Conservation (phyloP, 2,113 vertebrate genomes). For the Coptodon rendalli region DNA sequence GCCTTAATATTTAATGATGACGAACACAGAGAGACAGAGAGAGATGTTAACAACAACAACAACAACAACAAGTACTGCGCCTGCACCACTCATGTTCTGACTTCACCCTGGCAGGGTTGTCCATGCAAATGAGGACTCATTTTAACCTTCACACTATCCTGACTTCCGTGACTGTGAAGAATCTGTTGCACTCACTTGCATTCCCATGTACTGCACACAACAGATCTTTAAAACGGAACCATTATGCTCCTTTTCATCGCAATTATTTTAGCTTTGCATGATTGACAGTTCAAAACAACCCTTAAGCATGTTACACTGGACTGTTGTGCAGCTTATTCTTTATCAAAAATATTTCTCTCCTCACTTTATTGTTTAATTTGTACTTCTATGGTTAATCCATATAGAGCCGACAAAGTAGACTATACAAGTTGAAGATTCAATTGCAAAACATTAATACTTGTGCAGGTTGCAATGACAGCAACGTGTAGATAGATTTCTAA, state of each 20-base stretch:
- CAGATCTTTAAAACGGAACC: neutral
- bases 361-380: fast-evolving
- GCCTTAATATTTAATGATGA: neutral
- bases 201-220: neutral
- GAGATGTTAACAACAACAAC: neutral
- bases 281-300: neutral
- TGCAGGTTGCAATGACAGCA: neutral
- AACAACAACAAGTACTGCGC: neutral
- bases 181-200: neutral
- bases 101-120: neutral
- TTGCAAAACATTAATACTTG: neutral
- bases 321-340: neutral
- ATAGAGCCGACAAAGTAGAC: fast-evolving
- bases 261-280: neutral
- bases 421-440: neutral
- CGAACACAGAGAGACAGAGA: neutral
- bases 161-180: neutral
- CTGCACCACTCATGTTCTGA: neutral
- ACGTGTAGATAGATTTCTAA: neutral
- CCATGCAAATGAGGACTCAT: neutral
- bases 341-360: neutral
- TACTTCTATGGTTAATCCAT: neutral
- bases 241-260: fast-evolving
- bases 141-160: neutral
- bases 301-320: neutral